Conservation (phyloP, 2,113 vertebrate genomes). For the Actinemys pallida region DNA sequence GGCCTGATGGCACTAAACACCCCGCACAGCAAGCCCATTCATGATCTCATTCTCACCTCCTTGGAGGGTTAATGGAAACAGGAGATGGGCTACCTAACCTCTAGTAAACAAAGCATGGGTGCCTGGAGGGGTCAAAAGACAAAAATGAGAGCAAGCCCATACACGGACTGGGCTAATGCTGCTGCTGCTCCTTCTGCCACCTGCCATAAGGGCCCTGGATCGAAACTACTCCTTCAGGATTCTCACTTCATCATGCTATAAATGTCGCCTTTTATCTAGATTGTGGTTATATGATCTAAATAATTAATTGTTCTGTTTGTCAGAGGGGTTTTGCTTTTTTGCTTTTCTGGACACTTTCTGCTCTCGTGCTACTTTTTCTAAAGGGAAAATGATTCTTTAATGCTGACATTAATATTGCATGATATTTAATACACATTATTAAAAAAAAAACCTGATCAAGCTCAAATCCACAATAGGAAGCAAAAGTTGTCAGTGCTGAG, state of each 20-base stretch:
- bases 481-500: neutral
- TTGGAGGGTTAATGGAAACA: constrained; percentile 47
- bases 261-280: constrained; percentile 9
- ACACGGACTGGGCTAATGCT: neutral
- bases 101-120: constrained; percentile 41
- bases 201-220: constrained; percentile 34
- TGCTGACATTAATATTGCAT: neutral
- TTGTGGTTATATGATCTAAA: neutral
- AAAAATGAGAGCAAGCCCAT: constrained; percentile 60
- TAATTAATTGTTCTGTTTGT: neutral
- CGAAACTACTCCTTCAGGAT: neutral
- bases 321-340: neutral
- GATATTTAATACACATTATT: neutral
- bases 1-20: fast-evolving
- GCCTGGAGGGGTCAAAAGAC: constrained; percentile 52
- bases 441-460: neutral
- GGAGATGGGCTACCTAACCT: constrained; percentile 32
- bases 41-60: constrained; percentile 25
- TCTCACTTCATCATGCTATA: constrained; percentile 14
- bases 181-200: neutral
- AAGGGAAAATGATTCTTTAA: neutral
- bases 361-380: neutral
- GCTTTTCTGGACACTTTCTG: neutral
- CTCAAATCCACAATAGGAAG: neutral
- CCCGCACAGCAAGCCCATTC: fast-evolving